phyloP scores from a whole-genome alignment of 2,888 invertebrate species.

The Euplexia lucipara region DNA sequence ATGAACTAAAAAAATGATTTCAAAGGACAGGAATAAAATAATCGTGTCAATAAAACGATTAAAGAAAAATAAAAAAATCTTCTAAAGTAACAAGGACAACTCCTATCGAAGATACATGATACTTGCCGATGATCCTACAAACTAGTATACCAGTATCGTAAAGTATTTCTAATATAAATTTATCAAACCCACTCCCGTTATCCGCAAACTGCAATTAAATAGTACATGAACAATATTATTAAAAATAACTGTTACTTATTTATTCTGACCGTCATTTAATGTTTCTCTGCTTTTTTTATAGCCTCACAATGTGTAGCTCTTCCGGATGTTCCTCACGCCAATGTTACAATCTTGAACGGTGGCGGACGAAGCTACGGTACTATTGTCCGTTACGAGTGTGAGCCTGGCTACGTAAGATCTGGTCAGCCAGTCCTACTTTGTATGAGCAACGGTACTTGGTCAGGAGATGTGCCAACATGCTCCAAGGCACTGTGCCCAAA shows the following conservation, averaged over 20 bases:
- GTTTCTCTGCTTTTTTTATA: constrained; percentile 70
- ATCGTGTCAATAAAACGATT: no score
- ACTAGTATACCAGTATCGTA: no score
- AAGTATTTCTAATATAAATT: no score
- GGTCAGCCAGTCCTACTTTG: constrained; percentile 97
- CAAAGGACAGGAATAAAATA: no score
- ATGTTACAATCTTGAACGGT: constrained; percentile 96
- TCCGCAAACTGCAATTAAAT: no score
- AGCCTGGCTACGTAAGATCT: constrained; percentile 96
- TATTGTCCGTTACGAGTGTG: constrained; percentile 97
- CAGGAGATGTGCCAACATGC: constrained; percentile 97
- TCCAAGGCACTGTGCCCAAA: constrained; percentile 94
- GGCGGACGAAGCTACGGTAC: constrained; percentile 98
- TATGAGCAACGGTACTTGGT: constrained; percentile 99
- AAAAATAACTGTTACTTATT: neutral
- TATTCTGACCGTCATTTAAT: neutral
- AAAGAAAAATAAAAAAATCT: no score
- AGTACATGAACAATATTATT: no score
- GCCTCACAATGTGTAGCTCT: constrained; percentile 97
- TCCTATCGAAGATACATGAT: no score
- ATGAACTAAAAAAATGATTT: no score
- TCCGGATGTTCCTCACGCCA: constrained; percentile 96
- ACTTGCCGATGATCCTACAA: no score
- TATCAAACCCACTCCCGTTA: no score
- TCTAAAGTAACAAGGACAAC: no score